Evolutionary conservation across 2,888 invertebrate species (phyloP), one percentile per base, ranked within the genome.

Genomic region (Nephrocerus scutellatus): DNA sequence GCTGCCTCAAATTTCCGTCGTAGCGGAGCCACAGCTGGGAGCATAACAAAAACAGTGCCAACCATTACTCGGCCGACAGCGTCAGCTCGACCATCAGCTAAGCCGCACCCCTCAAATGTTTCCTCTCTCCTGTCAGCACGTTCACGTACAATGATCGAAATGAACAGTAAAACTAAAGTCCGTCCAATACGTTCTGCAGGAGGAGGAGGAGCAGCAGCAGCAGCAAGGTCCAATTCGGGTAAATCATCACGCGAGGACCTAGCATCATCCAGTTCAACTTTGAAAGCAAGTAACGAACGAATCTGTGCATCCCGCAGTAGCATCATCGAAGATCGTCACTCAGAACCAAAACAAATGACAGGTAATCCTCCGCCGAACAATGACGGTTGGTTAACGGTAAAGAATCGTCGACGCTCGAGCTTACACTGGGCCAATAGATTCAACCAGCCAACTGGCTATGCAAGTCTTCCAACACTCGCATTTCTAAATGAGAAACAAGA

Each of bases 361-460:
- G 45, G 32, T 15, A 51, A 51, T 2, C 36, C 37, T 1, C 41
- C 48, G 5, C 41, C 36, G 9, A 45, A 36, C 14, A 47, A 41
- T 20, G 86, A 86, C 50, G 93, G 92, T 1, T 93, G 92, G 93
- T 76, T 90, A 47, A 92, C 87, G 0, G 93, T 93, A 0, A 82
- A 87, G 54, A 81, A 83, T 30, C 75, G 82, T 24, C 72, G 86
- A 18, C 73, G 80, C 32, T 76, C 76, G 2, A 80, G 80, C 58
- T 76, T 78, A 12, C 77, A 80, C 48, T 82, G 82, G 82, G 72
- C 80, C 0, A 82, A 81, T 46, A 74, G 88, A 43, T 89, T 84
- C 56, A 77, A 85, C 55, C 83, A 85, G 59, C 86, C 88, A 0
- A 85, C 84, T 3, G 84, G 86, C 0, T 87, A 88, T 2, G 82